Base-by-base conservation (phyloP, 2,797 vertebrate genomes). In the Channa striata region DNA sequence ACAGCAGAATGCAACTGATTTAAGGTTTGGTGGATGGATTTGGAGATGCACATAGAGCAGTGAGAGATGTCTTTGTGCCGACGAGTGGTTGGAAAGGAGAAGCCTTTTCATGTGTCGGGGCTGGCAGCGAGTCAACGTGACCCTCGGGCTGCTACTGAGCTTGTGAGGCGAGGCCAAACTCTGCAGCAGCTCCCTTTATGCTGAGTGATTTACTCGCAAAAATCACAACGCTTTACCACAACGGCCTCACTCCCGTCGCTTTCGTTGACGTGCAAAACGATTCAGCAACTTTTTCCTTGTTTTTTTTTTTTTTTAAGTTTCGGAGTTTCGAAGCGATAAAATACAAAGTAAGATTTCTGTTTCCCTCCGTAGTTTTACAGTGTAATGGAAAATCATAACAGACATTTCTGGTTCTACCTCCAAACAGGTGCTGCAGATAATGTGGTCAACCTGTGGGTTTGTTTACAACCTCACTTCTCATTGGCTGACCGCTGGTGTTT, bases 91-190 rank as follows among this genome's bases (percentile, higher is more conserved):
- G 82, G 78, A 83, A 78, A 54, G 75, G 68, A 64, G 75, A 70
- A 81, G 79, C 78, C 64, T 74, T 69, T 87, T 84, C 84, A 73
- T 89, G 81, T 83, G 68, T 87, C 79, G 78, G 84, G 51, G 52
- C 71, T 88, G 87, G 84, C 81, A 30, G 0, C 12, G 53, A 82
- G 48, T 87, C 86, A 72, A 36, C 72, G 72, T 76, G 85, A 79
- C 75, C 81, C 53, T 58, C 71, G 34, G 81, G 60, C 78, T 82
- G 81, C 81, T 78, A 77, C 67, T 47, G 77, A 72, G 63, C 59
- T 59, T 74, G 71, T 87, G 85, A 85, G 82, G 71, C 70, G 65
- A 52, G 77, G 83, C 85, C 91, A 88, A 77, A 50, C 75, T 68
- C 78, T 34, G 62, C 51, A 67, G 62, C 67, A 63, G 63, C 70